A percentile compares a stretch with the other conserved stretches of the same genome.
These are phyloP conservation scores for Silurus aristotelis DNA, from an alignment of 2,797 vertebrate species.

Conservation along the genomic window DNA sequence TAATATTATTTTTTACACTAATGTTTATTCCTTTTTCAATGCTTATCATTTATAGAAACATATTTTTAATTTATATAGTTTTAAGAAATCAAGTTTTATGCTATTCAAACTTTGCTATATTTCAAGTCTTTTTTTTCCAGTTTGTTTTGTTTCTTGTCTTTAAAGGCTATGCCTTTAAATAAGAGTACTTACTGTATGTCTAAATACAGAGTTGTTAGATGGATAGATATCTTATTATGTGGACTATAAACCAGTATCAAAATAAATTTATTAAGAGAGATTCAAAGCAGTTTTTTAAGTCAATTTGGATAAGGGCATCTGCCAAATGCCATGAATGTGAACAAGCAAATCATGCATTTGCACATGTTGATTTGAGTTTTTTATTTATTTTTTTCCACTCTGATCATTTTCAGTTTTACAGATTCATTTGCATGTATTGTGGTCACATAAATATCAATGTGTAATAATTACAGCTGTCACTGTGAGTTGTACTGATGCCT, in stretches of 20 bases:
- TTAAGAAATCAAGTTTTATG: no score
- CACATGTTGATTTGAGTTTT: background rate
- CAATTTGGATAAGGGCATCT: no score
- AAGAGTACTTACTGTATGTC: background rate
- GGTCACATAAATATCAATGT: background rate
- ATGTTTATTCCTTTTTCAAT: no score
- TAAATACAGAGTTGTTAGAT: no score
- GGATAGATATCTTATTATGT: no score
- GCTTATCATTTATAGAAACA: no score
- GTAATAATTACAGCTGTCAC: background rate
- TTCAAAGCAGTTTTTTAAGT: no score
- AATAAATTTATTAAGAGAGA: no score
- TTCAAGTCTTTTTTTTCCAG: background rate
- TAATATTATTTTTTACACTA: no score
- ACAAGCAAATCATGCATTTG: slow-evolving; percentile 15
- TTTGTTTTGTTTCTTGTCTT: background rate
- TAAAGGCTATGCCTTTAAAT: background rate
- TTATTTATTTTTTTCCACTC: background rate
- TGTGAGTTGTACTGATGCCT: background rate
- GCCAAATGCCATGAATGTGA: no score
- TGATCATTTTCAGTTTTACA: background rate
- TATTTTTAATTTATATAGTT: no score
- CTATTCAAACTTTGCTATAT: background rate
- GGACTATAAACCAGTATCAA: no score
- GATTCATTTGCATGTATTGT: background rate